Base-by-base conservation (phyloP, 2,113 vertebrate species). In the Nycticryphes semicollaris region DNA sequence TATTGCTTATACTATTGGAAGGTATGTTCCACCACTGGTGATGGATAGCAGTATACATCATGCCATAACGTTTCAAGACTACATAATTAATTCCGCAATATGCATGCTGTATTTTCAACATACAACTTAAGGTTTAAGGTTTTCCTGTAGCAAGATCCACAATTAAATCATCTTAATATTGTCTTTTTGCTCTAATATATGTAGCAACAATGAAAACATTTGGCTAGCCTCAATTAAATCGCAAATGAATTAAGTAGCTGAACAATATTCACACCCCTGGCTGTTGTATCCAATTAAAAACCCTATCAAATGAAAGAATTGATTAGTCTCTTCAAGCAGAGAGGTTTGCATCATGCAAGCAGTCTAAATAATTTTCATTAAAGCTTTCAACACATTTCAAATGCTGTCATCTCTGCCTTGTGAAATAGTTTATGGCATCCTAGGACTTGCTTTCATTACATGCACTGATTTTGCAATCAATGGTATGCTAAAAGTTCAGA, bases 251-350 rank as follows among this genome's bases (percentile, higher is more conserved):
- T 89, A 96, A 53, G 77, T 72, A 87, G 83, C 56, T 80, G 88
- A 97, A 96, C 53, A 96, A 53, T 94, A 96, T 97, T 97, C 96
- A 87, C 86, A 97, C 86, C 91, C 93, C 95, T 97, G 96, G 94
- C 96, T 97, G 95, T 97, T 97, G 92, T 87, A 96, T 97, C 97
- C 96, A 98, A 97, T 98, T 98, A 98, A 97, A 98, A 96, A 97
- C 97, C 89, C 95, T 94, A 98, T 97, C 96, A 97, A 97, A 94
- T 74, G 64, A 87, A 97, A 97, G 75, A 95, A 97, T 86, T 98
- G 97, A 98, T 98, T 96, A 92, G 90, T 89, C 63, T 97, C 83
- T 97, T 98, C 90, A 97, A 98, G 95, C 92, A 97, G 90, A 97
- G 94, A 96, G 72, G 67, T 85, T 97, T 97, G 84, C 90, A 97